Evolutionary conservation across 37 sponge, comb jelly and placozoan species (phyloP).

Genomic region (Chondrilla cf. caribensis): DNA sequence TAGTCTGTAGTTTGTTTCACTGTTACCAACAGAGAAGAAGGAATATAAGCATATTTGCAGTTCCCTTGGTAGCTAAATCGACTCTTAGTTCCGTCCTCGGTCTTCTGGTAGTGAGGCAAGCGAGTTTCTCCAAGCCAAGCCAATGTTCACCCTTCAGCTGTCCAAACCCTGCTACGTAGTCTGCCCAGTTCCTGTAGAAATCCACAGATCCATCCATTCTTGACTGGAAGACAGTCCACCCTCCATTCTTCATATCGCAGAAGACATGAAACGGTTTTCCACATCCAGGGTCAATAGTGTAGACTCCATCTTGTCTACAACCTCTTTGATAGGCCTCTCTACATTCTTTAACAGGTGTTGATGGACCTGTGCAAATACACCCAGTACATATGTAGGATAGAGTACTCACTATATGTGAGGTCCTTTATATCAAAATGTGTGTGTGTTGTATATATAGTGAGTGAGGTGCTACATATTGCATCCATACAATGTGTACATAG

Average conservation of each 20-base stretch:
- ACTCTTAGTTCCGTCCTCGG: not conserved
- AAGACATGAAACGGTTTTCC: constrained; percentile 8
- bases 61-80: constrained; percentile 2
- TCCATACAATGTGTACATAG: too few species aligned
- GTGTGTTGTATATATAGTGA: too few species aligned
- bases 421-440: too few species aligned
- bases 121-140: constrained; percentile 67
- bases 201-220: constrained; percentile 18
- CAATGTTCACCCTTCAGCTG: constrained; percentile 48
- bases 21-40: constrained; percentile 26
- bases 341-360: not conserved
- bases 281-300: constrained; percentile 31
- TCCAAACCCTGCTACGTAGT: constrained; percentile 59
- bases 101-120: constrained; percentile 30
- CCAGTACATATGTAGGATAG: too few species aligned
- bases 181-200: constrained; percentile 30
- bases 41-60: constrained; percentile 2
- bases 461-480: too few species aligned
- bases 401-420: too few species aligned
- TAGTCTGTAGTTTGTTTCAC: constrained; percentile 24
- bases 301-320: constrained; percentile 4
- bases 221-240: constrained; percentile 63
- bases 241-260: constrained; percentile 28
- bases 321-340: not conserved
- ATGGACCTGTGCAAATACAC: too few species aligned